phyloP scores from a whole-genome alignment of 1,140 invertebrate genomes.

The Drosophila sulfurigaster region DNA sequence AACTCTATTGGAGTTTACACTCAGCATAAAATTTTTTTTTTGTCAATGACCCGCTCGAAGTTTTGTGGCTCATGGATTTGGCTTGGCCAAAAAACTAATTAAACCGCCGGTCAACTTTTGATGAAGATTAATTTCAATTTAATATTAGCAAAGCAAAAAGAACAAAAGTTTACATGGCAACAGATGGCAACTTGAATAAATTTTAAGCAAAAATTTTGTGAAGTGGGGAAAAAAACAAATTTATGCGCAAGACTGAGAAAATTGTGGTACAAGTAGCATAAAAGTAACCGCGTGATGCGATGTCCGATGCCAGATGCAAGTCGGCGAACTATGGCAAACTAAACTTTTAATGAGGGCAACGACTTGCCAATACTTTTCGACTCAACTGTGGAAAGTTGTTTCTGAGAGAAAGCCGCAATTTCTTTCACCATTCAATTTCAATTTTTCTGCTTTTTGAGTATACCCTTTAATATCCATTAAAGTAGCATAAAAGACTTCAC shows the following conservation, averaged over 20 bases:
- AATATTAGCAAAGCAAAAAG: conserved; percentile 14
- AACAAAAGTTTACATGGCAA: conserved; percentile 28
- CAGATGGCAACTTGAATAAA: conserved; percentile 33
- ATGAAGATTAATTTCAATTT: conserved; percentile 47
- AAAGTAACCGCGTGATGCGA: not conserved
- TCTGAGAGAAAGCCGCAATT: not conserved
- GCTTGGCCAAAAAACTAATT: conserved; percentile 30
- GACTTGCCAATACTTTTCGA: conserved; percentile 31
- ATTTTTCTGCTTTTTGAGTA: not conserved
- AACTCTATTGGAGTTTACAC: too few species aligned
- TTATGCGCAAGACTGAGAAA: conserved; percentile 3
- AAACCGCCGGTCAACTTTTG: conserved; percentile 34
- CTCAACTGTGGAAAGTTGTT: conserved; percentile 14
- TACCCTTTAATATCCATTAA: not conserved
- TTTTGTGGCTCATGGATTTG: not conserved
- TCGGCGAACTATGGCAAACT: conserved; percentile 17
- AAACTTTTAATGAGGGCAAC: conserved; percentile 31
- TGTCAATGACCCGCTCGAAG: conserved; percentile 1
- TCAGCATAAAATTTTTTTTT: not conserved
- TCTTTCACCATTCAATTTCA: not conserved
- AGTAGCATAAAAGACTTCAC: not conserved
- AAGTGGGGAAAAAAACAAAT: not conserved
- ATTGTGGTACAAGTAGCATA: conserved; percentile 2
- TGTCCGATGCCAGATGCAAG: conserved; percentile 15
- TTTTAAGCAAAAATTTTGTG: conserved; percentile 26